phyloP scores from a whole-genome alignment of 2,113 vertebrate genomes.

The Apus apus region DNA sequence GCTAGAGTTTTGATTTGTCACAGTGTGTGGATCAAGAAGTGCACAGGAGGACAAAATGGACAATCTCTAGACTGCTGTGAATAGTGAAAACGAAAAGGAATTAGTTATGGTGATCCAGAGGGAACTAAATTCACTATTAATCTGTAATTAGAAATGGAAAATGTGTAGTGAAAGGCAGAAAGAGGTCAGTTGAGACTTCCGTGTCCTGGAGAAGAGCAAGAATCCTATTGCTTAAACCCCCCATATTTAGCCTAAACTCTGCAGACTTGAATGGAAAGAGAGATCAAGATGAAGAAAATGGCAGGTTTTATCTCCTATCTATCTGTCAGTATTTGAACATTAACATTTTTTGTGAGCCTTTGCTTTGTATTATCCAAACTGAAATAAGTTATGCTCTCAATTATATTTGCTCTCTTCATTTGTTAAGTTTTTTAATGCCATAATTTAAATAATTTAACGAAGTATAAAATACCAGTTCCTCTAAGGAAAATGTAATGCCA shows the following conservation, averaged over 20 bases:
- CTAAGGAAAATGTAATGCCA: too few relatives aligned
- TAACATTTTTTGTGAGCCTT: background rate
- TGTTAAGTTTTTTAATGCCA: background rate
- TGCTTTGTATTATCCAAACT: background rate
- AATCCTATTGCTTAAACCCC: background rate
- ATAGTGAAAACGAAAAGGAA: background rate
- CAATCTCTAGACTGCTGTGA: background rate
- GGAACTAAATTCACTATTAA: slow-evolving; percentile 1
- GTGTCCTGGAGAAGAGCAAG: background rate
- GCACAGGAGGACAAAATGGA: background rate
- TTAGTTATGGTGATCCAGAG: background rate
- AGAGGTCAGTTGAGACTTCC: background rate
- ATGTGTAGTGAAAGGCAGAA: background rate
- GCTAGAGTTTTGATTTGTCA: background rate
- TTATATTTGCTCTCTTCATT: slow-evolving; percentile 50
- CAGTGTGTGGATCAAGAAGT: background rate
- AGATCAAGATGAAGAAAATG: background rate
- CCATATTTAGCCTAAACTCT: background rate
- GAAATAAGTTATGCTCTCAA: background rate
- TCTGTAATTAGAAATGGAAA: background rate
- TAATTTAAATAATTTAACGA: too few relatives aligned
- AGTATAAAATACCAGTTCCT: too few relatives aligned
- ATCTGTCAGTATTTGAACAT: background rate
- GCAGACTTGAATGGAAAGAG: background rate
- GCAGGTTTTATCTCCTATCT: background rate